Evolutionary conservation across 2,113 vertebrate genomes (phyloP).

Genomic region (Tyrannus savana): DNA sequence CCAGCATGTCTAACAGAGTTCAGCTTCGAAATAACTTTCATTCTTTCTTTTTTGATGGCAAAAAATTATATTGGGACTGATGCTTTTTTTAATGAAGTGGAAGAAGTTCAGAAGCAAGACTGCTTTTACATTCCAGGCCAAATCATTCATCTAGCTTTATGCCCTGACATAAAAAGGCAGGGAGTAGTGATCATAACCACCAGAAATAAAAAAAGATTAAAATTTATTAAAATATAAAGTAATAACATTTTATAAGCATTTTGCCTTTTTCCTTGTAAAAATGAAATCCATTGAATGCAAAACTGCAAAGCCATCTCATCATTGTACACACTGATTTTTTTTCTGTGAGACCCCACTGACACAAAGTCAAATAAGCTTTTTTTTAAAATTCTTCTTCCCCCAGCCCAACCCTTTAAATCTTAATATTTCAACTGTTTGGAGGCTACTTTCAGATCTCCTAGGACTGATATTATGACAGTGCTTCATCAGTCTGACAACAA

Average conservation of each 20-base stretch:
- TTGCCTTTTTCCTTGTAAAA: neutral
- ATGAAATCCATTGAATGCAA: neutral
- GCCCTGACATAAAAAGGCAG: neutral
- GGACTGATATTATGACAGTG: neutral
- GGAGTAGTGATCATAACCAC: neutral
- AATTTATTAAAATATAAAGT: neutral
- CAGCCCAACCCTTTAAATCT: neutral
- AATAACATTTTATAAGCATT: slow-evolving; percentile 47
- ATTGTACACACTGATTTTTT: too few species aligned
- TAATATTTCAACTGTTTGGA: neutral
- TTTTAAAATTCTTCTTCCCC: neutral
- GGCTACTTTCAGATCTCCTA: neutral
- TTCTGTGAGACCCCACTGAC: neutral
- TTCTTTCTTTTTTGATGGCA: neutral
- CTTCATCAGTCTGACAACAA: neutral
- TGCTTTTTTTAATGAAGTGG: neutral
- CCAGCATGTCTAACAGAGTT: neutral
- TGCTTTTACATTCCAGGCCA: neutral
- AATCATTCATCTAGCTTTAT: neutral
- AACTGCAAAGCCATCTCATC: neutral
- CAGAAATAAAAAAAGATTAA: neutral
- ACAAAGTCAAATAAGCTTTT: neutral
- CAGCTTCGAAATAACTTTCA: neutral
- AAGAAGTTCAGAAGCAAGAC: neutral
- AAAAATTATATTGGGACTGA: neutral